Evolutionary conservation across 2,888 invertebrate genomes (phyloP), one percentile per base, ranked within the genome.

Genomic region (Tridacna gigas): DNA sequence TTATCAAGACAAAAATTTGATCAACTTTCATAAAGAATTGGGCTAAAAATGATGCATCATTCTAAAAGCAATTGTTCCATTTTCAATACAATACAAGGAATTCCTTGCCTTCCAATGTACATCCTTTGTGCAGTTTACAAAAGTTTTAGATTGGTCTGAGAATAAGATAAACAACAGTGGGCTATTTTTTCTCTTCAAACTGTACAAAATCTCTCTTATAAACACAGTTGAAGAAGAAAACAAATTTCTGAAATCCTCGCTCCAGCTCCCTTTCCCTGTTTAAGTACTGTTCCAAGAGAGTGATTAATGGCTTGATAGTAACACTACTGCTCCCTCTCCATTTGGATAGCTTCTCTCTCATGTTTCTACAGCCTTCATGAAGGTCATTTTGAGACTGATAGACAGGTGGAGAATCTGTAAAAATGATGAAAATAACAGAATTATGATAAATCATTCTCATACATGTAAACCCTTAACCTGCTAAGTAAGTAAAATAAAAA

Each of bases 201-300:
- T 71, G 48, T 13, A 4, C 63, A 37, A 63, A 63, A 18, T 82
- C 78, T 51, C 63, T 74, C 61, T 47, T 74, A 47, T 69, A 79
- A 4, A 76, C 83, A 45, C 77, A 69, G 61, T 83, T 83, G 61
- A 80, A 84, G 26, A 69, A 77, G 60, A 74, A 84, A 9, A 84
- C 80, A 37, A 84, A 60, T 45, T 84, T 84, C 37, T 80, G 26
- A 20, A 84, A 80, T 12, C 80, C 80, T 15, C 69, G 47, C 4
- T 67, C 69, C 51, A 84, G 74, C 51, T 48, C 51, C 7, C 18
- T 48, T 22, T 74, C 51, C 22, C 63, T 12, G 0, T 56, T 28
- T 0, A 66, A 48, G 60, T 77, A 80, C 5, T 74, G 56, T 1
- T 80, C 80, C 18, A 75, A 37, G 15, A 63, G 12, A 11, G n/a